Percentiles rank a stretch among this genome's conserved stretches.
Conservation (phyloP, 2,888 invertebrate species). For the Pimpla rufipes region DNA sequence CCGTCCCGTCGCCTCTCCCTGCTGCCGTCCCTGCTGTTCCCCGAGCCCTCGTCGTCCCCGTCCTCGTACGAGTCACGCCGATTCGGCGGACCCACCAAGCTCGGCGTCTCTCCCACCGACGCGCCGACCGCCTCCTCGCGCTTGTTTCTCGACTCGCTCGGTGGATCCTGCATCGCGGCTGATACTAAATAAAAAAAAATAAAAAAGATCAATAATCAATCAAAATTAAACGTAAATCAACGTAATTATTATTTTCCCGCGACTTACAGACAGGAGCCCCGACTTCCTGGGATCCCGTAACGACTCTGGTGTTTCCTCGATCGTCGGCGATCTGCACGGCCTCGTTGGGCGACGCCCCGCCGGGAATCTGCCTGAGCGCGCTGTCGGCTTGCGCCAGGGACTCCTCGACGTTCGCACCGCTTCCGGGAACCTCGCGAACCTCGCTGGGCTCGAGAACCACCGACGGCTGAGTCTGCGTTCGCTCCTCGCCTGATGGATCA, state of each 20-base stretch:
- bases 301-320: constrained; percentile 78
- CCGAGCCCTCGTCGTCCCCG: constrained; percentile 83
- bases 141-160: constrained; percentile 79
- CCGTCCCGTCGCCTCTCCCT: constrained; percentile 81
- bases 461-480: constrained; percentile 72
- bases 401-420: constrained; percentile 79
- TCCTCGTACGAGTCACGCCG: constrained; percentile 83
- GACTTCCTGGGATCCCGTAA: constrained; percentile 82
- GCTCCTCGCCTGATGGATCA: constrained; percentile 83
- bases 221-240: background rate
- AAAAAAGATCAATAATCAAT: background rate
- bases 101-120: constrained; percentile 78
- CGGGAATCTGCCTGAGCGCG: constrained; percentile 80
- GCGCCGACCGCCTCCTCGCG: constrained; percentile 84
- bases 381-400: constrained; percentile 75
- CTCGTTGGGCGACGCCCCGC: constrained; percentile 82
- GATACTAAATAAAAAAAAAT: constrained; percentile 64
- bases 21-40: constrained; percentile 82
- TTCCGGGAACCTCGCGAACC: constrained; percentile 81
- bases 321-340: constrained; percentile 76
- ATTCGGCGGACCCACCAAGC: constrained; percentile 75
- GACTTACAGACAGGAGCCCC: constrained; percentile 75
- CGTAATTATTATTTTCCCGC: too few relatives aligned
- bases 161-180: constrained; percentile 76
- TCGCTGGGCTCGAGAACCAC: constrained; percentile 77